Evolutionary conservation across 1,140 invertebrate species (phyloP), one percentile per base, ranked within the genome.

Genomic region (Hylaeus volcanicus): DNA sequence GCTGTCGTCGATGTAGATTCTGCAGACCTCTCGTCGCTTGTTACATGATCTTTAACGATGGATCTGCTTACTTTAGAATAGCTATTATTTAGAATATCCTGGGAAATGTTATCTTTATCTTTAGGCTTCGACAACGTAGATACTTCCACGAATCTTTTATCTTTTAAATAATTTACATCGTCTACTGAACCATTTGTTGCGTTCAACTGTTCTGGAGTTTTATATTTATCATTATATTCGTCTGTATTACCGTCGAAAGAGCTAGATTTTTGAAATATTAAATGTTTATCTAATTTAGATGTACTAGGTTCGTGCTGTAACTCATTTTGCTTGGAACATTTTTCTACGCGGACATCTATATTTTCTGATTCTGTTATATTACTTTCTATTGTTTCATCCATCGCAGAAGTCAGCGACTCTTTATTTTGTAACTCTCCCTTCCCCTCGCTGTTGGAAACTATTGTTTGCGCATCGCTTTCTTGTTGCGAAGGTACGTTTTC

Each of bases 111-210:
- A 26, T 26, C 26, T 70, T 48, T n/a, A 15, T 51, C 9, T 5
- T n/a, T 53, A 51, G 51, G 12, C 43, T 60, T 76, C 8, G 58
- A 73, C 43, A 39, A 60, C 39, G 37, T 43, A 79, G 51, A 43
- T 12, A 45, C 69, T 66, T 87, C 72, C 68, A 75, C 51, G 53
- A 58, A 56, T 15, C 81, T 76, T 39, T 74, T n/a, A 56, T 73
- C 9, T 53, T 53, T 68, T 26, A 11, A 60, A 74, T 6, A 39
- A 14, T 14, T 64, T n/a, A 6, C 12, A 64, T 73, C 12, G 12
- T 69, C 55, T 39, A 26, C 55, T 45, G 37, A n/a, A 74, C 65
- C 37, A 53, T 37, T 60, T 55, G 43, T n/a, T 45, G 39, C 9
- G 37, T 51, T 6, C 26, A 48, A 39, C 60, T 74, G 37, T 11